A percentile compares a stretch with the other conserved stretches of the same genome.
These are phyloP conservation scores for Tamias sibiricus DNA, from an alignment of 2,113 vertebrate species.

Conservation along the genomic window DNA sequence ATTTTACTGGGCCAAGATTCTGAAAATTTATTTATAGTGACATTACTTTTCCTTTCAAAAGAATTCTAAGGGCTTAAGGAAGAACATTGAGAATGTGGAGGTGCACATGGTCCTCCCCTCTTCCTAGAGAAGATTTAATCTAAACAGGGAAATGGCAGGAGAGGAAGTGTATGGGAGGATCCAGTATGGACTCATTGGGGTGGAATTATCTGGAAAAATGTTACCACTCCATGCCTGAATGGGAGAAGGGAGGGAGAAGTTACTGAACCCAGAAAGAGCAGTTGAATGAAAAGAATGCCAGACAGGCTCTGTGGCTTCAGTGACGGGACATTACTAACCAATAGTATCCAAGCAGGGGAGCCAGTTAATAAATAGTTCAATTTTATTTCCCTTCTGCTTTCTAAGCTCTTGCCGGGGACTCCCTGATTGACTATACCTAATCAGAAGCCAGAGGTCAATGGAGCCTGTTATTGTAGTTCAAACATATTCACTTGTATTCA, in stretches of 20 bases:
- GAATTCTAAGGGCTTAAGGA: neutral
- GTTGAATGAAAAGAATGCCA: neutral
- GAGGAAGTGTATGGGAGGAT: no score
- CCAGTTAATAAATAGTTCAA: neutral
- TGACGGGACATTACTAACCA: neutral
- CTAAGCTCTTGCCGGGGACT: neutral
- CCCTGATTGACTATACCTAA: neutral
- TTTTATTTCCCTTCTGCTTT: neutral
- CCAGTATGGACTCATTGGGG: neutral
- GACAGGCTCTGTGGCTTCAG: neutral
- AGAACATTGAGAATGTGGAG: neutral
- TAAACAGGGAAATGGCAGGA: neutral
- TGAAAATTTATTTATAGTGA: neutral
- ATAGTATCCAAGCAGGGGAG: neutral
- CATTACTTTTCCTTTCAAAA: constrained; percentile 22
- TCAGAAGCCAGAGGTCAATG: neutral
- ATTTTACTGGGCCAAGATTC: neutral
- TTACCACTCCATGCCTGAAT: neutral
- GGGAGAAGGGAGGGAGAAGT: neutral
- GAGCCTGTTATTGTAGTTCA: neutral
- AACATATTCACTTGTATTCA: neutral
- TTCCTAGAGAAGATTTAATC: neutral
- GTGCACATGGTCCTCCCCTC: neutral
- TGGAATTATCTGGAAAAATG: neutral
- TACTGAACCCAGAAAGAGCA: neutral